These are phyloP conservation scores for Pachyrhynchus sulphureomaculatus DNA, from an alignment of 1,140 invertebrate species.

Conservation along the genomic window DNA sequence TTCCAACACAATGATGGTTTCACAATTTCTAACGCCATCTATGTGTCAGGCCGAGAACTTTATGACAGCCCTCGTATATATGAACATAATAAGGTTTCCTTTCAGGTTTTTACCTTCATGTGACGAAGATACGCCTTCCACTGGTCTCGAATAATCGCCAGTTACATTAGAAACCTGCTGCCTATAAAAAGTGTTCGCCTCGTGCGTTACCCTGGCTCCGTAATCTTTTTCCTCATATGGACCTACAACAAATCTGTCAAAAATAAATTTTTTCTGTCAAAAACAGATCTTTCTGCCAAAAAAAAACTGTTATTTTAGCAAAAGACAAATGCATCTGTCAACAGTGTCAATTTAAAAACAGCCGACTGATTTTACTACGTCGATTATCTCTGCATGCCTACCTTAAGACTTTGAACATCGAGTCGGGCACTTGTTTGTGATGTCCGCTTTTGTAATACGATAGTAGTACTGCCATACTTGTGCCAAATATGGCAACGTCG, in stretches of 20 bases:
- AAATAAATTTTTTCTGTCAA: slow-evolving; percentile 9
- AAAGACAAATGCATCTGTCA: no score
- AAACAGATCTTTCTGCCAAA: background rate
- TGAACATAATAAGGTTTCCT: no score
- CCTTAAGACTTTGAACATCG: slow-evolving; percentile 66
- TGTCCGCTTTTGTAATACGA: slow-evolving; percentile 60
- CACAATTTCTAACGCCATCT: no score
- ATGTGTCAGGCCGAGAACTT: no score
- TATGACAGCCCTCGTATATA: no score
- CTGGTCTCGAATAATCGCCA: background rate
- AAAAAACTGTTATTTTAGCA: no score
- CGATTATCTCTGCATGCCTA: no score
- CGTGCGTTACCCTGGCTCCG: slow-evolving; percentile 35
- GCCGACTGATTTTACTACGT: no score
- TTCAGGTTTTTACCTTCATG: slow-evolving; percentile 8
- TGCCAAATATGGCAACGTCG: slow-evolving; percentile 66
- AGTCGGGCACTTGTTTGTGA: slow-evolving; percentile 56
- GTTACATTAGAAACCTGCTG: slow-evolving; percentile 33
- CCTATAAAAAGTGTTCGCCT: slow-evolving; percentile 37
- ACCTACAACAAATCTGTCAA: slow-evolving; percentile 61
- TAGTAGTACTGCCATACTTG: slow-evolving; percentile 60
- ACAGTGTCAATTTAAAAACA: no score
- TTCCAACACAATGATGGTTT: no score
- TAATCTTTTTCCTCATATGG: slow-evolving; percentile 59
- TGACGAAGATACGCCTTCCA: background rate